Percentiles rank a stretch among this genome's conserved stretches.
These are phyloP conservation scores for Helogale parvula DNA, from an alignment of 2,113 vertebrate genomes.

Conservation along the genomic window DNA sequence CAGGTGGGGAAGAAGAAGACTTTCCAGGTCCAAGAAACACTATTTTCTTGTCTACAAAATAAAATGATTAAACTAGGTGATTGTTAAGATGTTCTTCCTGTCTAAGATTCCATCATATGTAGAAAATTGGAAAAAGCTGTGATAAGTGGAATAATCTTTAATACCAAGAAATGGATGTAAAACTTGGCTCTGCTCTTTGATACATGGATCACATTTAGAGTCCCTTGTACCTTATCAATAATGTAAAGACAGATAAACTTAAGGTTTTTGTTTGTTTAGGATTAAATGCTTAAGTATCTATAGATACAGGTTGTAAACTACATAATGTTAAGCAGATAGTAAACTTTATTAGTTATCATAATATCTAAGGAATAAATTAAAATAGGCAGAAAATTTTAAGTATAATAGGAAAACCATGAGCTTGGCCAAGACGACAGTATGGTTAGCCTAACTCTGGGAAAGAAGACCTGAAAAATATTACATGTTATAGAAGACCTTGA, in stretches of 20 bases:
- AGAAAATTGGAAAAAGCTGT: not conserved
- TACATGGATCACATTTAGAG: not conserved
- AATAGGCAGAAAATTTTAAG: not conserved
- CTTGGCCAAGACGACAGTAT: not conserved
- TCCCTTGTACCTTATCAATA: not conserved
- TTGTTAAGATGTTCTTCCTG: not conserved
- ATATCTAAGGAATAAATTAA: not conserved
- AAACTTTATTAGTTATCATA: not conserved
- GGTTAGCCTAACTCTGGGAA: not conserved
- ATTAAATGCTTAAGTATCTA: not conserved
- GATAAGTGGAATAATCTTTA: not conserved
- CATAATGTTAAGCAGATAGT: not conserved
- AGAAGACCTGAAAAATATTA: not conserved
- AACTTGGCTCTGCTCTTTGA: not conserved
- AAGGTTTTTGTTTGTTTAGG: not conserved
- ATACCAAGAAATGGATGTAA: not conserved
- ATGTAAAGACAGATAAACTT: not conserved
- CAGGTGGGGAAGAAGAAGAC: not conserved
- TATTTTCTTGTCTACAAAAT: not conserved
- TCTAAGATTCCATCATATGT: not conserved
- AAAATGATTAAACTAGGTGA: not conserved
- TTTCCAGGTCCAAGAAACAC: not conserved
- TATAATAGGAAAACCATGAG: not conserved
- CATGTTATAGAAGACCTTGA: not conserved
- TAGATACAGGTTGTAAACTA: not conserved